These are phyloP conservation scores for Eustalomyia histrio DNA, from an alignment of 2,888 invertebrate genomes.

Conservation along the genomic window DNA sequence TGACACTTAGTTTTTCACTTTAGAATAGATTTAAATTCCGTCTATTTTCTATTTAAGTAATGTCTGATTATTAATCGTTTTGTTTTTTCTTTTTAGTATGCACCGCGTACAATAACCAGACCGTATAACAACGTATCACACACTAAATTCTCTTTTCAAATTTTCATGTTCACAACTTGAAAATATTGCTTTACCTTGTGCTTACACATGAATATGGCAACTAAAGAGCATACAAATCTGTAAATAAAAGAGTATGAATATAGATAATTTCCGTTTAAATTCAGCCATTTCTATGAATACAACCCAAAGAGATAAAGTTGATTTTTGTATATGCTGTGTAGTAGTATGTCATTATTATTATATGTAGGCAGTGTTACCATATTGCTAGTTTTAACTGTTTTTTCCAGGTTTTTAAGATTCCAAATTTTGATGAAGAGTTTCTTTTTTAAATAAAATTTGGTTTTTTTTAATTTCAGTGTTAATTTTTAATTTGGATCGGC, in stretches of 20 bases:
- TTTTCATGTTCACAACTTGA: slow-evolving; percentile 61
- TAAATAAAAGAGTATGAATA: slow-evolving; percentile 44
- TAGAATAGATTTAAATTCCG: slow-evolving; percentile 33
- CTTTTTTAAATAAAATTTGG: too few species aligned
- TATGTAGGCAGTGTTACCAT: too few species aligned
- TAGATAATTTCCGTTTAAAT: slow-evolving; percentile 39
- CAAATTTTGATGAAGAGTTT: too few species aligned
- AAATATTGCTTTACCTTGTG: slow-evolving; percentile 40
- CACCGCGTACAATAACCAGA: slow-evolving; percentile 70
- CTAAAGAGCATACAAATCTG: slow-evolving; percentile 16
- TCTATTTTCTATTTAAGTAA: slow-evolving; percentile 44
- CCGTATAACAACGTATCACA: slow-evolving; percentile 73
- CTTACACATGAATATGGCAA: slow-evolving; percentile 33
- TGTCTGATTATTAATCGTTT: slow-evolving; percentile 18
- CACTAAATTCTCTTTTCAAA: slow-evolving; percentile 70
- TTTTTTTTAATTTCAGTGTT: too few species aligned
- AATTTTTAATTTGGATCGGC: too few species aligned
- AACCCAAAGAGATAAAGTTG: slow-evolving; percentile 43
- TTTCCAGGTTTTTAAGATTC: too few species aligned
- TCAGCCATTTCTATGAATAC: slow-evolving; percentile 66
- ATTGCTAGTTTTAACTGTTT: too few species aligned
- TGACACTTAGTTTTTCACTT: slow-evolving; percentile 46
- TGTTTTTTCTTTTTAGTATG: slow-evolving; percentile 22
- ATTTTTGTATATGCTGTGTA: slow-evolving; percentile 27
- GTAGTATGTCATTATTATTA: too few species aligned